A percentile compares a stretch with the other conserved stretches of the same genome.
phyloP scores from a whole-genome alignment of 2,888 invertebrate genomes.

The Drosophila parthenogenetica region DNA sequence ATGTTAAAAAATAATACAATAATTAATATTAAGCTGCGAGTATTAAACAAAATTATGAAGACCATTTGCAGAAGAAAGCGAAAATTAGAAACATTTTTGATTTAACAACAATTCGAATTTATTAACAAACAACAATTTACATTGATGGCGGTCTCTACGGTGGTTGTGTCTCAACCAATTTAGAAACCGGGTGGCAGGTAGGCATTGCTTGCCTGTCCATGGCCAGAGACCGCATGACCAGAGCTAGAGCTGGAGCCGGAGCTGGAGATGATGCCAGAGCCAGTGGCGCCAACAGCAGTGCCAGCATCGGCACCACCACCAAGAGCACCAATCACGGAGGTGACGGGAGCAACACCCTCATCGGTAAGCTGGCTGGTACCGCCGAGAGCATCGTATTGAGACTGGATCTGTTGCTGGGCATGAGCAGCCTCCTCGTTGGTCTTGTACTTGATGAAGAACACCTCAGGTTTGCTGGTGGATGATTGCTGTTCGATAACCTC shows the following conservation, averaged over 20 bases:
- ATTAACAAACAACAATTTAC: slow-evolving; percentile 47
- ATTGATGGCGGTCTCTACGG: slow-evolving; percentile 8
- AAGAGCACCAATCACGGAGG: slow-evolving; percentile 84
- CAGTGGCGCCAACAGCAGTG: slow-evolving; percentile 48
- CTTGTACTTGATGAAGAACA: slow-evolving; percentile 85
- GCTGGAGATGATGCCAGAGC: slow-evolving; percentile 27
- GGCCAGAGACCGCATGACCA: slow-evolving; percentile 47
- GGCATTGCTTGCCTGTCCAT: slow-evolving; percentile 68
- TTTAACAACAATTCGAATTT: slow-evolving; percentile 53
- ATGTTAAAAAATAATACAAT: not conserved
- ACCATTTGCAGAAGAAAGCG: not conserved
- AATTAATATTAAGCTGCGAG: slow-evolving; percentile 29
- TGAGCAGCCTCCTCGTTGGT: slow-evolving; percentile 84
- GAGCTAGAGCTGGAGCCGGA: slow-evolving; percentile 11
- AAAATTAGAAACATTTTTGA: slow-evolving; percentile 7
- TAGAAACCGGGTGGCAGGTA: slow-evolving; percentile 84
- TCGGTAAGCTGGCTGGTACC: slow-evolving; percentile 83
- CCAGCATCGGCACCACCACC: slow-evolving; percentile 58
- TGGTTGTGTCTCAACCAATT: slow-evolving; percentile 40
- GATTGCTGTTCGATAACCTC: slow-evolving; percentile 81
- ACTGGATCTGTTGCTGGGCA: slow-evolving; percentile 85
- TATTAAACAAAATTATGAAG: not conserved
- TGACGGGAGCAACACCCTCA: slow-evolving; percentile 83
- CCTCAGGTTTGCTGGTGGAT: slow-evolving; percentile 84
- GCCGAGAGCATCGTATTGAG: slow-evolving; percentile 84